phyloP scores from a whole-genome alignment of 1,140 invertebrate species.

The Heliothis subflexa region DNA sequence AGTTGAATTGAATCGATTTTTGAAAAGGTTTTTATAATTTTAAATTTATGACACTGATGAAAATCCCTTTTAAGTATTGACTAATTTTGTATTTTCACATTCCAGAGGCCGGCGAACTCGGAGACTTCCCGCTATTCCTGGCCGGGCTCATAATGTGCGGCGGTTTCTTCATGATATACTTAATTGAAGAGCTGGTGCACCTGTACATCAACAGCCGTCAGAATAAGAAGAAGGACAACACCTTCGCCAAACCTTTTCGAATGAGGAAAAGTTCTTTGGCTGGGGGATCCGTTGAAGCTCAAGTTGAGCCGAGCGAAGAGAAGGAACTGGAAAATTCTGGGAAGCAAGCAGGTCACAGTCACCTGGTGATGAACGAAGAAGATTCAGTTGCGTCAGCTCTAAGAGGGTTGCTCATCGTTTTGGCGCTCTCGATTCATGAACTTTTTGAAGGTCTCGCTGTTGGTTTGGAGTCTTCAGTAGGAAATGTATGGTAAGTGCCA shows the following conservation, averaged over 20 bases:
- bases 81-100: slow-evolving; percentile 47
- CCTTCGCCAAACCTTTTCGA: slow-evolving; percentile 78
- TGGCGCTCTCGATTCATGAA: slow-evolving; percentile 96
- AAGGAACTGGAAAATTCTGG: slow-evolving; percentile 71
- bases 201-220: slow-evolving; percentile 87
- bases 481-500: slow-evolving; percentile 89
- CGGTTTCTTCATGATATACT: slow-evolving; percentile 95
- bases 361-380: slow-evolving; percentile 75
- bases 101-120: slow-evolving; percentile 78
- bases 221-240: slow-evolving; percentile 72
- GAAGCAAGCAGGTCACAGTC: slow-evolving; percentile 83
- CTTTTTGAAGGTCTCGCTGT: slow-evolving; percentile 97
- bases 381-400: slow-evolving; percentile 89
- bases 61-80: no score
- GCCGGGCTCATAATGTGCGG: slow-evolving; percentile 91
- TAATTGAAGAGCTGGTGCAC: slow-evolving; percentile 94
- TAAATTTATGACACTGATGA: no score
- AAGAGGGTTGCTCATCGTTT: slow-evolving; percentile 91
- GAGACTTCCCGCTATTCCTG: slow-evolving; percentile 88
- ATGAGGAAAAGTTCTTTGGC: slow-evolving; percentile 64
- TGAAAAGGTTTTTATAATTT: no score
- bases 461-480: slow-evolving; percentile 90
- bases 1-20: no score
- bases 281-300: slow-evolving; percentile 45
- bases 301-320: slow-evolving; percentile 5